These are phyloP conservation scores for Poecilia velifera DNA, from an alignment of 2,797 vertebrate genomes.

Conservation along the genomic window DNA sequence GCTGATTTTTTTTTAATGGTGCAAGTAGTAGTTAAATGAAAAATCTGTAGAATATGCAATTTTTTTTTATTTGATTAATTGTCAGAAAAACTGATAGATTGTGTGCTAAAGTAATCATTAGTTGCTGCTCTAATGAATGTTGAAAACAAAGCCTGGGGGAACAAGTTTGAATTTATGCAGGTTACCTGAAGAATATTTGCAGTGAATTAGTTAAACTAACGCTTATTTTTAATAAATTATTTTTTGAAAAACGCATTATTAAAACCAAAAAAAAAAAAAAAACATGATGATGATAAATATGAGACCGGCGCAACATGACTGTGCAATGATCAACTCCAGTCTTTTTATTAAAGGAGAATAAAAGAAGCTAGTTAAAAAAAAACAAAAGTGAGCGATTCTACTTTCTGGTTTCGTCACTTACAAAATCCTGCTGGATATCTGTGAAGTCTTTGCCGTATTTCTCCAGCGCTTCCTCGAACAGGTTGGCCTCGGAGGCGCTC, in stretches of 20 bases:
- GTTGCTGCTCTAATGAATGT: background rate
- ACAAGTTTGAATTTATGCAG: background rate
- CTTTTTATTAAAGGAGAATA: background rate
- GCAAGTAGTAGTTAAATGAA: too few relatives aligned
- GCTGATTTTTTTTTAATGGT: background rate
- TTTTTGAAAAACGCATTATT: background rate
- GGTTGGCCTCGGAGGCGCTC: constrained; percentile 96
- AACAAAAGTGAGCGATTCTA: background rate
- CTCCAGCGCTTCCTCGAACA: constrained; percentile 96
- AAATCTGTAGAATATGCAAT: too few relatives aligned
- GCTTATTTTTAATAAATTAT: background rate
- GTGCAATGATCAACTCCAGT: background rate
- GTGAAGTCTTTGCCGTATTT: constrained; percentile 98
- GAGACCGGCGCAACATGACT: accelerated
- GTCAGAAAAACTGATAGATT: too few relatives aligned
- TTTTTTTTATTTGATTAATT: too few relatives aligned
- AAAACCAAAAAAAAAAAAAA: background rate
- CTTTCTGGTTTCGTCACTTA: constrained; percentile 77
- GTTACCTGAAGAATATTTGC: background rate
- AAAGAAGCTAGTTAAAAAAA: background rate
- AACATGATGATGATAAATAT: background rate
- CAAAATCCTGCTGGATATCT: constrained; percentile 98
- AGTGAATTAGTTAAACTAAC: background rate
- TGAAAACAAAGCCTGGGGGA: background rate
- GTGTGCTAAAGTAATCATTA: too few relatives aligned